Evolutionary conservation across 2,888 invertebrate species (phyloP).

Genomic region (Polylopha cassiicola): DNA sequence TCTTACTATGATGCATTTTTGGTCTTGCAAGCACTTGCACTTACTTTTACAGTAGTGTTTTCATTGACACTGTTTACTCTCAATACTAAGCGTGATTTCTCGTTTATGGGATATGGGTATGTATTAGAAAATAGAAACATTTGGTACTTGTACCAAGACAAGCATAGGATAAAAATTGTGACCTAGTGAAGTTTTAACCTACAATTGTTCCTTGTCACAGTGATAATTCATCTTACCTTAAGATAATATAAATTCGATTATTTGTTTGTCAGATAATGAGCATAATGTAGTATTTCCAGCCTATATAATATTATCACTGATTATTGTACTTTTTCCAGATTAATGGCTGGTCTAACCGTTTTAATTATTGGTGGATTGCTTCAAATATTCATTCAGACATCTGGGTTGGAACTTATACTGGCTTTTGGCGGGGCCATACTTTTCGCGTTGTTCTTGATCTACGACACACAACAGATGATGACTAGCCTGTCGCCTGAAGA

Average conservation of each 20-base stretch:
- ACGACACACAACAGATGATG: conserved; percentile 92
- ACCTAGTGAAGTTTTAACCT: too few relatives aligned
- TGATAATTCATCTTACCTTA: too few relatives aligned
- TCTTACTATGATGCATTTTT: conserved; percentile 85
- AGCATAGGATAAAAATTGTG: too few relatives aligned
- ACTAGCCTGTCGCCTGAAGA: conserved; percentile 88
- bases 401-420: conserved; percentile 82
- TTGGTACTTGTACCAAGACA: too few relatives aligned
- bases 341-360: conserved; percentile 81
- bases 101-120: conserved; percentile 86
- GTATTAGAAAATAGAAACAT: conserved; percentile 41
- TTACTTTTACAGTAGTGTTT: conserved; percentile 85
- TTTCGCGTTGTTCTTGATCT: conserved; percentile 89
- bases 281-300: too few relatives aligned
- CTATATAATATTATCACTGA: not conserved
- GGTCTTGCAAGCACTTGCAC: conserved; percentile 86
- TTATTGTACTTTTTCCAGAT: too few relatives aligned
- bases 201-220: too few relatives aligned
- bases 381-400: conserved; percentile 85
- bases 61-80: conserved; percentile 89
- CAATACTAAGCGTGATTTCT: conserved; percentile 91
- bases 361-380: conserved; percentile 84
- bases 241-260: too few relatives aligned
- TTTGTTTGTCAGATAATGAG: too few relatives aligned
- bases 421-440: conserved; percentile 85